These are phyloP conservation scores for Aplocera efformata DNA, from an alignment of 2,888 invertebrate genomes.

Conservation along the genomic window DNA sequence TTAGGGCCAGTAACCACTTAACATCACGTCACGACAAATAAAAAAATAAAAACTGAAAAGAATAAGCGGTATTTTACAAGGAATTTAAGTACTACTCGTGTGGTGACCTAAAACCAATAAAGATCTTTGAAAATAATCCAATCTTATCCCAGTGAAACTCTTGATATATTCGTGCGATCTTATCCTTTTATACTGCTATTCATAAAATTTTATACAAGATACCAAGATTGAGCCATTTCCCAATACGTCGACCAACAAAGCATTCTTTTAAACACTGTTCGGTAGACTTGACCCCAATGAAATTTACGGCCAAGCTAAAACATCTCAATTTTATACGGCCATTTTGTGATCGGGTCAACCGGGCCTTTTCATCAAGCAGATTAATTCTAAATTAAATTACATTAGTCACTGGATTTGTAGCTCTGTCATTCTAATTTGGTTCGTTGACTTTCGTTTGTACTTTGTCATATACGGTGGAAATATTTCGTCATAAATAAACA, in stretches of 20 bases:
- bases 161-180: too few relatives aligned
- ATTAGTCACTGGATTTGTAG: slow-evolving; percentile 57
- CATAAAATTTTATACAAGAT: too few relatives aligned
- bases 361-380: slow-evolving; percentile 62
- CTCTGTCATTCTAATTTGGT: slow-evolving; percentile 52
- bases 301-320: slow-evolving; percentile 55
- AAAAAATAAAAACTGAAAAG: too few relatives aligned
- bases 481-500: too few relatives aligned
- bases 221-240: neutral
- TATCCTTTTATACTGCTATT: too few relatives aligned
- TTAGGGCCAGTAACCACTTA: too few relatives aligned
- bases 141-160: too few relatives aligned
- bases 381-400: slow-evolving; percentile 72
- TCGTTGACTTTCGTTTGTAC: slow-evolving; percentile 30
- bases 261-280: slow-evolving; percentile 48
- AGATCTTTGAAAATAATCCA: too few relatives aligned
- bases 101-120: too few relatives aligned
- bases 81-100: too few relatives aligned
- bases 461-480: neutral
- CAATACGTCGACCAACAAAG: slow-evolving; percentile 23
- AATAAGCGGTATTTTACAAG: too few relatives aligned
- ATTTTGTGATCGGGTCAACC: slow-evolving; percentile 32
- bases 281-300: slow-evolving; percentile 54
- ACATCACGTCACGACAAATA: too few relatives aligned
- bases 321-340: slow-evolving; percentile 50